Base-by-base conservation (phyloP, 2,113 vertebrate genomes). In the Stegastes partitus region DNA sequence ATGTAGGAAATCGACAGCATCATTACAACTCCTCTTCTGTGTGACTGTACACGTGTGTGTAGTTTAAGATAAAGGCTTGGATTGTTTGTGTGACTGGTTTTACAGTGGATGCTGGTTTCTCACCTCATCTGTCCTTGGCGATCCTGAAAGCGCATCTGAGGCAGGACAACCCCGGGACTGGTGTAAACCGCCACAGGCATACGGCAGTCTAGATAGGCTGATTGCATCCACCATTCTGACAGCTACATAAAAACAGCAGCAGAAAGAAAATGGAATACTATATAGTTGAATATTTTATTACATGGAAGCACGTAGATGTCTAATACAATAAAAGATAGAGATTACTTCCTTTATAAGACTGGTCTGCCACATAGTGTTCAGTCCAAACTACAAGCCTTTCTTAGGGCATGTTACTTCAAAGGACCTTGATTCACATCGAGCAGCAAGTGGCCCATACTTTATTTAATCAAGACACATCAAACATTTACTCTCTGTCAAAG, bases 81-180 rank as follows among this genome's bases (percentile, higher is more conserved):
- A 39, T 22, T 6, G 31, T 34, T 34, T 34, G 31, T 19, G 61
- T 61, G 55, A 63, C 50, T 37, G 61, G 11, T 68, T 71, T 47
- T 26, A 26, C 23, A 6, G 10, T 2, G 8, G 2, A 26, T 39
- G 0, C 34, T 18, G 55, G 61, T 50, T 59, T 49, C 90, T 96
- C 93, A 99, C 98, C 98, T 96, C 82, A 98, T 98, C 90, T 99
- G 98, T n/a, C 97, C 98, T 89, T 99, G 98, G 4, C 95, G 94
- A 87, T 99, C 98, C 18, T 93, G 91, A 82, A 98, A 99, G 82
- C 96, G 95, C 92, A 98, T 96, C 59, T 95, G 97, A 6, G 98
- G 98, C 58, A 99, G 89, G 44, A 97, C 89, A 3, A 99, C 93
- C 0, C 96, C 97, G 0, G 98, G 97, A 81, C 96, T 99, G 68